Base-by-base conservation (phyloP, 1,140 invertebrate species). In the Linepithema humile region DNA sequence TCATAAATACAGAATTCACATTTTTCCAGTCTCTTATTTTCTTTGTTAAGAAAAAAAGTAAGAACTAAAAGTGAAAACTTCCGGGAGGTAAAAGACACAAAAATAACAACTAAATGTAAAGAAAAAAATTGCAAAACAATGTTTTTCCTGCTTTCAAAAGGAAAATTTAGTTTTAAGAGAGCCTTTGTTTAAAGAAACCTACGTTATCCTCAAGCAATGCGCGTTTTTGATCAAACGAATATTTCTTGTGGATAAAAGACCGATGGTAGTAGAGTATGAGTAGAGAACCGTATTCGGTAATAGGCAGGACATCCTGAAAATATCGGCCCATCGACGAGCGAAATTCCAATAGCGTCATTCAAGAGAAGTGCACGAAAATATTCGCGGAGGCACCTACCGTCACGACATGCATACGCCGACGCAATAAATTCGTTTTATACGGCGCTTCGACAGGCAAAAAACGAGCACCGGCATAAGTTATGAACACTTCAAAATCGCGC, bases 361-460 rank as follows among this genome's bases (percentile, higher is more conserved):
- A 20, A 32, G 50, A 85, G 67, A 35, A 72, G 83, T 82, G 60
- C 62, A 82, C 84, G 82, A 57, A 67, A 85, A 84, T 83, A 77
- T 82, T 89, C 87, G 86, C 65, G 85, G 40, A 87, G 89, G 86
- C 89, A 90, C 88, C 78, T 67, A 86, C 86, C 73, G 72, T 62
- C 88, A 84, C 86, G 88, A 90, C 89, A 88, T 90, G 85, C 89
- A 91, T 89, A 85, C 88, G 70, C 83, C 82, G 83, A 86, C 84
- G 91, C 89, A 87, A 91, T 93, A 93, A 92, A 92, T 93, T 91
- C 86, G 83, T 86, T 91, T 91, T 92, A 92, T 91, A 88, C 90
- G 83, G 84, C 89, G 86, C 84, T 85, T 85, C 86, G 91, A 93
- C 92, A 91, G 91, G 91, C 90, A 93, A 92, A 92, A 80, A 92